These are phyloP conservation scores for Xiphorhynchus erythropygius DNA, from an alignment of 2,797 vertebrate genomes.

Conservation along the genomic window DNA sequence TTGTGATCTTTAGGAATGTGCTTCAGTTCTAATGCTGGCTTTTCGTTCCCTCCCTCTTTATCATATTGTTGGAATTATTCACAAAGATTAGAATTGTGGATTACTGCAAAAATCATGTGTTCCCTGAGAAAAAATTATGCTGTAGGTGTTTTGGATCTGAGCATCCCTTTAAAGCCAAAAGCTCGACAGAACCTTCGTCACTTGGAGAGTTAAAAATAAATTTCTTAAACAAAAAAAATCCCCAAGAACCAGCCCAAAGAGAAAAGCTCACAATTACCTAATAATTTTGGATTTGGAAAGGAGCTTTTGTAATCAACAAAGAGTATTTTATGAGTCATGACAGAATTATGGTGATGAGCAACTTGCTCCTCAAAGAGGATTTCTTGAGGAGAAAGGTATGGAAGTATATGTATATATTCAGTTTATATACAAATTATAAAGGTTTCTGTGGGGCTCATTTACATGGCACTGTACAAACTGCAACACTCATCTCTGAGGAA, in stretches of 20 bases:
- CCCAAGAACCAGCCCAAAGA: neutral
- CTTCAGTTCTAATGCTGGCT: neutral
- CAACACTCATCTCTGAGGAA: neutral
- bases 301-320: neutral
- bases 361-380: neutral
- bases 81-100: neutral
- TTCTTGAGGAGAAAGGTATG: neutral
- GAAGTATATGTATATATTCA: neutral
- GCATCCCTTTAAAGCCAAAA: neutral
- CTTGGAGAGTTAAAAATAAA: neutral
- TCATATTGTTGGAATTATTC: neutral
- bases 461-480: neutral
- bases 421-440: rapidly evolving
- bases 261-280: neutral
- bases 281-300: neutral
- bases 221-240: neutral
- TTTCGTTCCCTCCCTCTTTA: neutral
- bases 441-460: rapidly evolving
- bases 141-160: neutral
- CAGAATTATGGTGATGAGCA: neutral
- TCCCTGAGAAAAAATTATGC: neutral
- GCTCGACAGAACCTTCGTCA: neutral
- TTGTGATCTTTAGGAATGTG: slow-evolving; percentile 8
- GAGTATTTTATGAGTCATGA: neutral
- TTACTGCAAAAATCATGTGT: neutral